Evolutionary conservation across 2,797 vertebrate species (phyloP), one percentile per base, ranked within the genome.

Genomic region (Pangasius macronema): DNA sequence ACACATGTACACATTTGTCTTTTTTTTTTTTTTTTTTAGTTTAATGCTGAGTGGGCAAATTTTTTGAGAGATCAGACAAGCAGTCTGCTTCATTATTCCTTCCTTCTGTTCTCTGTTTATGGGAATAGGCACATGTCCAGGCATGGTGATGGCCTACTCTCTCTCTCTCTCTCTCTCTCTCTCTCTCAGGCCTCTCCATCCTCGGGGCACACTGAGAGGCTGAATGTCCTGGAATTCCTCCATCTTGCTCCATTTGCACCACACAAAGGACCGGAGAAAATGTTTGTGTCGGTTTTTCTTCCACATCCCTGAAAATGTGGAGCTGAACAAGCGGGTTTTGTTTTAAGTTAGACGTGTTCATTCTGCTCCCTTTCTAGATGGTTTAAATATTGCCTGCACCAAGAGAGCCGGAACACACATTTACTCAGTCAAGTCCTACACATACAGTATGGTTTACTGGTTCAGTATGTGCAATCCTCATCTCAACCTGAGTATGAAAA

Each of bases 181-280:
- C 61, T 57, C 63, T 82, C 59, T 84, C 79, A 46, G 36, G 30
- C 89, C 89, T 63, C 61, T 77, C 68, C 85, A 86, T 86, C 87
- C 86, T 49, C 16, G 61, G 80, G 77, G 83, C 77, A 85, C 9
- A 53, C 84, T 68, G 65, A 76, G 81, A 87, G 76, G 68, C 86
- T 86, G 84, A 89, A 90, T 87, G 83, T 84, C 51, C 42, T 79
- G 79, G 85, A 89, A 90, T 90, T 90, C 80, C 85, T 88, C 61
- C 39, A 90, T 73, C 81, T 88, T 90, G 85, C 67, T 82, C 81
- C 70, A 84, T 88, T 88, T 88, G 84, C 67, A 76, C 46, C 36
- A 79, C 61, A 90, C 87, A 89, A 89, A 89, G 49, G 24, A 76
- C 87, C 55, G 27, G 42, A 72, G 61, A 81, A 87, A 87, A 57